Evolutionary conservation across 2,113 vertebrate genomes (phyloP).

Genomic region (Protobothrops flavoviridis): DNA sequence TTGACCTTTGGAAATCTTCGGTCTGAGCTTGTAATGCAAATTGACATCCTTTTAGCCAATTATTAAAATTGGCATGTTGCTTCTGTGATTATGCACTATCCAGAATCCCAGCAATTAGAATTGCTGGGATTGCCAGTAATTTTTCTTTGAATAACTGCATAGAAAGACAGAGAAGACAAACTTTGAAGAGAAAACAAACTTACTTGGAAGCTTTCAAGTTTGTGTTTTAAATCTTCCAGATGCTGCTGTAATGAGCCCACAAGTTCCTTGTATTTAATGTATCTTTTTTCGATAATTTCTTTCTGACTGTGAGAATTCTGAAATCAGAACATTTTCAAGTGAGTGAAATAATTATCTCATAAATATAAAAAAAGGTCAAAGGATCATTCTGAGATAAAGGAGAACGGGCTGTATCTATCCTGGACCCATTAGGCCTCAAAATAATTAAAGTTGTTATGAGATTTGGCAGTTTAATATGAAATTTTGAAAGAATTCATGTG

Average conservation of each 20-base stretch:
- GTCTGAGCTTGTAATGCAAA: not conserved
- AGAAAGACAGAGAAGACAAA: not conserved
- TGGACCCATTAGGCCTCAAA: not conserved
- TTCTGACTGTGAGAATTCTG: conserved; percentile 78
- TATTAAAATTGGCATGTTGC: not conserved
- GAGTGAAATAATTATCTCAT: not conserved
- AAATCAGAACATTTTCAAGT: conserved; percentile 33
- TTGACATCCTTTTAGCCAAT: not conserved
- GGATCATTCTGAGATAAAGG: not conserved
- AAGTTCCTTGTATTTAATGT: conserved; percentile 78
- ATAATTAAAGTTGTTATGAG: not conserved
- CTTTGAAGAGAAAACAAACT: not conserved
- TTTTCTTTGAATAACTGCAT: not conserved
- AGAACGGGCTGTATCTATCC: not conserved
- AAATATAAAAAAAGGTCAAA: not conserved
- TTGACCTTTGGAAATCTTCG: not conserved
- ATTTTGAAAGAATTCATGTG: not conserved
- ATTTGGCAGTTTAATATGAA: not conserved
- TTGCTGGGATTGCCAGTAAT: not conserved
- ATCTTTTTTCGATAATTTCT: conserved; percentile 76
- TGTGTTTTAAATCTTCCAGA: conserved; percentile 79
- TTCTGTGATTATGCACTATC: not conserved
- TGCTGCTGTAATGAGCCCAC: conserved; percentile 79
- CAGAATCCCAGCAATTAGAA: not conserved
- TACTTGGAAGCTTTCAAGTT: conserved; percentile 78